Conservation (phyloP, 2,113 vertebrate species). For the Saguinus midas region DNA sequence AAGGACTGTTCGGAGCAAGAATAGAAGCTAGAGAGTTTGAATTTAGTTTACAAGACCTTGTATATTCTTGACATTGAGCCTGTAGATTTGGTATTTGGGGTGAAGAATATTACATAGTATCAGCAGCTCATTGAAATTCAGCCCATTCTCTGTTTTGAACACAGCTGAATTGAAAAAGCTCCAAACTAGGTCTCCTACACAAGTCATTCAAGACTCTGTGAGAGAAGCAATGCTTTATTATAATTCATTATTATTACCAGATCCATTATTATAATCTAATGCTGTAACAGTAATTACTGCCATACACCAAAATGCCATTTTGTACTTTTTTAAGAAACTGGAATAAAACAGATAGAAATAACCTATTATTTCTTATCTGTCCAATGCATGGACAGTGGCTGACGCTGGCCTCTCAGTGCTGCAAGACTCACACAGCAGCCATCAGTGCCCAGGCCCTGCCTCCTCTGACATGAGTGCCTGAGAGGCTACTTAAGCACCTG, state of each 20-base stretch:
- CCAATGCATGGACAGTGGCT: fast-evolving
- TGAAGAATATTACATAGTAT: neutral
- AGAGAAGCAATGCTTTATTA: neutral
- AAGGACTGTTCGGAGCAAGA: neutral
- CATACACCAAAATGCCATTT: neutral
- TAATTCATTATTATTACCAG: neutral
- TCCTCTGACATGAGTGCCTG: neutral
- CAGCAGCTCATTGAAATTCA: neutral
- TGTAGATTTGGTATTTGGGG: neutral
- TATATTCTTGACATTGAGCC: neutral
- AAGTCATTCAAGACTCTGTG: neutral
- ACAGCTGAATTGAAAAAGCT: neutral
- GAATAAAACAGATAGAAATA: neutral
- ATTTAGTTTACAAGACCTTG: neutral
- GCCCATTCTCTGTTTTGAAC: neutral
- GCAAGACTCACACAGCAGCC: neutral
- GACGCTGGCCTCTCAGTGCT: neutral
- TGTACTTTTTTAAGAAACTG: neutral
- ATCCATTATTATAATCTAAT: neutral
- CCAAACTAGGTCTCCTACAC: neutral
- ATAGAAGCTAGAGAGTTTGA: neutral
- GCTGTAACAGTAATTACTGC: neutral
- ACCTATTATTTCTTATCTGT: neutral
- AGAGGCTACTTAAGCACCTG: neutral
- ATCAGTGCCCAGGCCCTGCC: neutral